Percentiles rank a stretch among this genome's conserved stretches.
phyloP scores from a whole-genome alignment of 2,797 vertebrate species.

The Betta splendens region DNA sequence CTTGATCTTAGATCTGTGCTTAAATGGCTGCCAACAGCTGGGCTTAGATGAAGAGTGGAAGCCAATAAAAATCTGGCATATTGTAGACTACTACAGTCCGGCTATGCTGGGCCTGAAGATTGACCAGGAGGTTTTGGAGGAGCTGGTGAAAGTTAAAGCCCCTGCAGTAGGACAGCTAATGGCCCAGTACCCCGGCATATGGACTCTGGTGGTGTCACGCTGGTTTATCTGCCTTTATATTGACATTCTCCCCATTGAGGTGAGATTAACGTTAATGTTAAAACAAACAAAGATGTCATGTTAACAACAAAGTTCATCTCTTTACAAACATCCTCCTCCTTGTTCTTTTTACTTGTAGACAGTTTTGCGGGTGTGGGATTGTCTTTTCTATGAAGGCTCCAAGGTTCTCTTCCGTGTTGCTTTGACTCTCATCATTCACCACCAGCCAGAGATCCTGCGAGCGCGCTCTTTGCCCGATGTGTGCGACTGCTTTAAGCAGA shows the following conservation, averaged over 20 bases:
- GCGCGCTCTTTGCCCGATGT: conserved; percentile 86
- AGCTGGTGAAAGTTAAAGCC: conserved; percentile 90
- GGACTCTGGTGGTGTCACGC: conserved; percentile 92
- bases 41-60: not conserved
- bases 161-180: conserved; percentile 90
- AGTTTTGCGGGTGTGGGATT: conserved; percentile 95
- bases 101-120: conserved; percentile 92
- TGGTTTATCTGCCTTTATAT: conserved; percentile 98
- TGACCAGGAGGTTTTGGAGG: conserved; percentile 93
- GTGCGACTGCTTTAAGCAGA: conserved; percentile 90
- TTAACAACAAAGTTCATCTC: too few species aligned
- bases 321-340: not conserved
- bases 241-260: conserved; percentile 95
- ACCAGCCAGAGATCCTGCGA: conserved; percentile 89
- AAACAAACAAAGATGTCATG: not conserved
- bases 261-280: conserved; percentile 47
- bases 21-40: too few species aligned
- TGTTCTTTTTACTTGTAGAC: conserved; percentile 79
- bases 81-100: conserved; percentile 90
- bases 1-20: not conserved
- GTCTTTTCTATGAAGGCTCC: conserved; percentile 95
- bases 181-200: conserved; percentile 87
- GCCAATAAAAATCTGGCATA: conserved; percentile 2
- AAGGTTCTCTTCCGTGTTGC: conserved; percentile 95
- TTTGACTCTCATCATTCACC: conserved; percentile 89